phyloP scores from a whole-genome alignment of 2,113 vertebrate species.

The Artemisiospiza belli region DNA sequence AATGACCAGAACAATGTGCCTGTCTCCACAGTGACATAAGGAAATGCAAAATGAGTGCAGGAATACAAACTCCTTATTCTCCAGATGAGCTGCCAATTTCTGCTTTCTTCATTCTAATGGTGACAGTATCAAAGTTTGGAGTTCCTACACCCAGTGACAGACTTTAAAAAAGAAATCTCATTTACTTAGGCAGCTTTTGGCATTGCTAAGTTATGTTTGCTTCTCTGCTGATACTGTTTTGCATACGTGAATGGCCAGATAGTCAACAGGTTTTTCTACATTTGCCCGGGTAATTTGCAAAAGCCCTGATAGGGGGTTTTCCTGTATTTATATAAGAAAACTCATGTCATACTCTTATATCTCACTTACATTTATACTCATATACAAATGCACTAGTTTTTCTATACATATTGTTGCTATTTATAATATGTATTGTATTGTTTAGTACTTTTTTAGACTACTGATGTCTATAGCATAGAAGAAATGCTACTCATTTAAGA shows the following conservation, averaged over 20 bases:
- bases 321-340: not conserved
- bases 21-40: accelerated
- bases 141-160: not conserved
- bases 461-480: not conserved
- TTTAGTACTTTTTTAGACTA: not conserved
- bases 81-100: not conserved
- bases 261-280: not conserved
- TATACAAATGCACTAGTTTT: not conserved
- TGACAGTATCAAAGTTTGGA: not conserved
- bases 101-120: not conserved
- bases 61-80: not conserved
- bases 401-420: not conserved
- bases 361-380: not conserved
- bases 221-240: not conserved
- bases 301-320: not conserved
- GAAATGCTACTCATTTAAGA: not conserved
- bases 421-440: not conserved
- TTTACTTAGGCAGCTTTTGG: not conserved
- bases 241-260: not conserved
- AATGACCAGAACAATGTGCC: accelerated
- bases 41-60: not conserved
- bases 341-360: not conserved
- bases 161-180: not conserved
- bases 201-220: not conserved
- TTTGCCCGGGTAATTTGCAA: not conserved